Conservation (phyloP, 2,113 vertebrate genomes). For the Mionectes macconnelli region DNA sequence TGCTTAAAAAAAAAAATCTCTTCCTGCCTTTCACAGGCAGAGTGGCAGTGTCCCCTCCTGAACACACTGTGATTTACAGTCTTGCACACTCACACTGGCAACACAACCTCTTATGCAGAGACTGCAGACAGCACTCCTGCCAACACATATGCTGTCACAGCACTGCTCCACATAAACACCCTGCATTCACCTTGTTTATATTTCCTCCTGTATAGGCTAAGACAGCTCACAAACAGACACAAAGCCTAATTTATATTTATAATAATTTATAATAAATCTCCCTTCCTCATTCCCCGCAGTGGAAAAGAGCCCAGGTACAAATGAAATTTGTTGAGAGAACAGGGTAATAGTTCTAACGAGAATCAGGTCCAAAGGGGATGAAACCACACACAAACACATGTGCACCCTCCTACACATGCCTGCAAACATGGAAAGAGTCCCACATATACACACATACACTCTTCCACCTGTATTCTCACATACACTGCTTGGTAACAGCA, state of each 20-base stretch:
- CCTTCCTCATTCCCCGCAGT: background rate
- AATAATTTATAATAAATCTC: slow-evolving; percentile 43
- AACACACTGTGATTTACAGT: slow-evolving; percentile 42
- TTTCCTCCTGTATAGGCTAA: background rate
- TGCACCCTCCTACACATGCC: background rate
- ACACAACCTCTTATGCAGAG: background rate
- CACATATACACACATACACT: background rate
- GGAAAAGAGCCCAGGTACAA: background rate
- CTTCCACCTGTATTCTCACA: background rate
- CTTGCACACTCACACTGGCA: background rate
- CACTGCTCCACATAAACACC: background rate
- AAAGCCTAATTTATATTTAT: slow-evolving; percentile 43
- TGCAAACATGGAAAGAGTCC: background rate
- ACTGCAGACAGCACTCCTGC: slow-evolving; percentile 27
- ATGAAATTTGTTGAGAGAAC: background rate
- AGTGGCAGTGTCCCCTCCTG: slow-evolving; percentile 35
- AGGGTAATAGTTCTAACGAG: background rate
- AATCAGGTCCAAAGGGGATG: background rate
- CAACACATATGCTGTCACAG: slow-evolving; percentile 9
- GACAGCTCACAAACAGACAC: slow-evolving; percentile 7
- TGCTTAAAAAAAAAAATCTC: background rate
- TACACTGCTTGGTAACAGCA: background rate
- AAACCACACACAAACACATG: background rate
- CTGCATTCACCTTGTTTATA: slow-evolving; percentile 35
- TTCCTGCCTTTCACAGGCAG: slow-evolving; percentile 20